A percentile compares a stretch with the other conserved stretches of the same genome.
Evolutionary conservation across 1,140 invertebrate genomes (phyloP).

Genomic region (Drosophila orosa): DNA sequence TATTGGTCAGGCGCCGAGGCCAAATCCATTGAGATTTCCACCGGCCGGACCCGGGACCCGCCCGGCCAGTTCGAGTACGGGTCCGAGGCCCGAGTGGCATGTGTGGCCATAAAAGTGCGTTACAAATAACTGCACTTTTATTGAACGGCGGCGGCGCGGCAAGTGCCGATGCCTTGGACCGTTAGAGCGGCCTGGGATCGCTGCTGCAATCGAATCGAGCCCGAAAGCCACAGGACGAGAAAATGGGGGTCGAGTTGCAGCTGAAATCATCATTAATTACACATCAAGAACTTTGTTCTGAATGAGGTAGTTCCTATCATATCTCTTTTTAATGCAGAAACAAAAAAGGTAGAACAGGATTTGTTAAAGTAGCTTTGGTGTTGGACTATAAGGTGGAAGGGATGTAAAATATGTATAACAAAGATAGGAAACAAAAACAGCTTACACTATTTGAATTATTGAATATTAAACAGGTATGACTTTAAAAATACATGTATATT

Average conservation of each 20-base stretch:
- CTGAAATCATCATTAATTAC: neutral
- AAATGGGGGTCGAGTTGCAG: neutral
- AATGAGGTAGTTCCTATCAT: neutral
- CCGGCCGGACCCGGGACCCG: constrained; percentile 17
- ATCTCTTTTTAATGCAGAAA: too few species aligned
- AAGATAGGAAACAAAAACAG: too few species aligned
- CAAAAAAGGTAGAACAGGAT: too few species aligned
- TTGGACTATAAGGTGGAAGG: too few species aligned
- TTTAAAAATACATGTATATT: too few species aligned
- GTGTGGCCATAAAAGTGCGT: constrained; percentile 80
- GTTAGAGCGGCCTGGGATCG: constrained; percentile 51
- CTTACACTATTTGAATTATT: too few species aligned
- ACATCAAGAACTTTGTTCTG: neutral
- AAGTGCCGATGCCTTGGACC: constrained; percentile 40
- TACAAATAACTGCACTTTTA: constrained; percentile 76
- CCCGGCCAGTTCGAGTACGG: constrained; percentile 18
- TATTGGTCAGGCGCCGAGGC: constrained; percentile 61
- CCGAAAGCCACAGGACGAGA: neutral
- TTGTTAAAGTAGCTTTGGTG: too few species aligned
- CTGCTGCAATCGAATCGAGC: constrained; percentile 13
- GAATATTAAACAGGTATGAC: too few species aligned
- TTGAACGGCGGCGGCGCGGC: constrained; percentile 45
- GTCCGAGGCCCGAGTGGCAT: constrained; percentile 21
- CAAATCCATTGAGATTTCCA: constrained; percentile 64
- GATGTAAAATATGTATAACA: too few species aligned